Evolutionary conservation across 2,888 invertebrate genomes (phyloP).

Genomic region (Elysia crispata): DNA sequence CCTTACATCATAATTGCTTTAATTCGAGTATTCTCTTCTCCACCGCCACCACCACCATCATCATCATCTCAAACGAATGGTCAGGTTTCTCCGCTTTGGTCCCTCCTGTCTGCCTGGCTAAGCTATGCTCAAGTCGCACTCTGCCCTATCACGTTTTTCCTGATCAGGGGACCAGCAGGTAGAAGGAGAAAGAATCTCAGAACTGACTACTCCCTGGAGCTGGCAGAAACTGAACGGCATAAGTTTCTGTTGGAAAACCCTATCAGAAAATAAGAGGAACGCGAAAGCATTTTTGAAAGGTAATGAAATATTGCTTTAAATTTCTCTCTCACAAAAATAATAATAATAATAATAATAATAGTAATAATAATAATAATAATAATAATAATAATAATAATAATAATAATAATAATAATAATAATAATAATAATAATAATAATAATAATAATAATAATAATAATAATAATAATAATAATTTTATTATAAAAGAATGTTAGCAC

Average conservation of each 20-base stretch:
- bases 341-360: too few relatives aligned
- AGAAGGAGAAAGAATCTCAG: slow-evolving; percentile 5
- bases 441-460: too few relatives aligned
- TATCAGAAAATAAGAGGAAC: slow-evolving; percentile 27
- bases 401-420: too few relatives aligned
- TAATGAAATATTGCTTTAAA: too few relatives aligned
- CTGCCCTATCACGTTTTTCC: slow-evolving; percentile 67
- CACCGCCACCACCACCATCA: slow-evolving; percentile 7
- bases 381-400: too few relatives aligned
- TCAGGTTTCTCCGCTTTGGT: slow-evolving; percentile 52
- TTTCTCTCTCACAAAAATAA: too few relatives aligned
- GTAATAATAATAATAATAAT: too few relatives aligned
- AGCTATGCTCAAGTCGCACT: slow-evolving; percentile 68
- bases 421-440: too few relatives aligned
- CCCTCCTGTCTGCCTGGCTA: slow-evolving; percentile 63
- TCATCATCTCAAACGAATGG: neutral
- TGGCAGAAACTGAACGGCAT: slow-evolving; percentile 48
- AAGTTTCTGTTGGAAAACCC: slow-evolving; percentile 55
- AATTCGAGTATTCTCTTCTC: slow-evolving; percentile 61
- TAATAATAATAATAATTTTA: too few relatives aligned
- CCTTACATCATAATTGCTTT: slow-evolving; percentile 67
- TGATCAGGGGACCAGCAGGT: slow-evolving; percentile 45
- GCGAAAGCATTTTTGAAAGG: too few relatives aligned
- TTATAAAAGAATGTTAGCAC: too few relatives aligned
- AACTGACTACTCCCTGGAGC: slow-evolving; percentile 15